Percentiles rank a stretch among this genome's conserved stretches.
phyloP scores from a whole-genome alignment of 1,140 invertebrate genomes.

The Saccostrea glomerata region DNA sequence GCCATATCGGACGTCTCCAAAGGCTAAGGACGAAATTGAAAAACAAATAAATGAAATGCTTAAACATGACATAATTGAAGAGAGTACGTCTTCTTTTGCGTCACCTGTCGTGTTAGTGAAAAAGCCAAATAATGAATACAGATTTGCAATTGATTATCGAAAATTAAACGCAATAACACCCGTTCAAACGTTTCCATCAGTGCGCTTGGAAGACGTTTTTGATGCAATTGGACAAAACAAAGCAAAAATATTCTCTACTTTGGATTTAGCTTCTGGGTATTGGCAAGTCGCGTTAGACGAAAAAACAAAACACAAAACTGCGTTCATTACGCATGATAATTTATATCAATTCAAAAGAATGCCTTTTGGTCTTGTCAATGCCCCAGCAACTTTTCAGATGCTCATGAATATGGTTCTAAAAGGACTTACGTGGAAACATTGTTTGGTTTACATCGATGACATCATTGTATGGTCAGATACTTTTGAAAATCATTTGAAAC shows the following conservation, averaged over 20 bases:
- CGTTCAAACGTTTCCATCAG: too few relatives aligned
- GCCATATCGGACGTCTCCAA: too few relatives aligned
- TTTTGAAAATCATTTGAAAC: constrained; percentile 78
- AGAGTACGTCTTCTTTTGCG: too few relatives aligned
- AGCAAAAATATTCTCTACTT: background rate
- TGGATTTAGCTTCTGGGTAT: constrained; percentile 59
- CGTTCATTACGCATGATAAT: constrained; percentile 46
- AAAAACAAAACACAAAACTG: constrained; percentile 52
- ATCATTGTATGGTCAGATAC: constrained; percentile 63
- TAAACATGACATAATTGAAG: too few relatives aligned
- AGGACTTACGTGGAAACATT: constrained; percentile 59
- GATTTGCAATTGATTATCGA: too few relatives aligned
- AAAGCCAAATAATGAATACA: too few relatives aligned
- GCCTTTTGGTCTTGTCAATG: constrained; percentile 60
- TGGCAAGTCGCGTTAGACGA: constrained; percentile 56
- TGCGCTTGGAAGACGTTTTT: too few relatives aligned
- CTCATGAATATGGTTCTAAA: constrained; percentile 65
- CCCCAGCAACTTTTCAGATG: constrained; percentile 45
- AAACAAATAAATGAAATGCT: too few relatives aligned
- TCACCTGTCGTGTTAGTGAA: too few relatives aligned
- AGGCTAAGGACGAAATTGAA: too few relatives aligned
- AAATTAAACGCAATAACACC: too few relatives aligned
- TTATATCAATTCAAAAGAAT: constrained; percentile 55
- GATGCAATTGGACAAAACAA: too few relatives aligned
- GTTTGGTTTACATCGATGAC: constrained; percentile 60